Base-by-base conservation (phyloP, 2,113 vertebrate genomes). In the Bufo bufo region DNA sequence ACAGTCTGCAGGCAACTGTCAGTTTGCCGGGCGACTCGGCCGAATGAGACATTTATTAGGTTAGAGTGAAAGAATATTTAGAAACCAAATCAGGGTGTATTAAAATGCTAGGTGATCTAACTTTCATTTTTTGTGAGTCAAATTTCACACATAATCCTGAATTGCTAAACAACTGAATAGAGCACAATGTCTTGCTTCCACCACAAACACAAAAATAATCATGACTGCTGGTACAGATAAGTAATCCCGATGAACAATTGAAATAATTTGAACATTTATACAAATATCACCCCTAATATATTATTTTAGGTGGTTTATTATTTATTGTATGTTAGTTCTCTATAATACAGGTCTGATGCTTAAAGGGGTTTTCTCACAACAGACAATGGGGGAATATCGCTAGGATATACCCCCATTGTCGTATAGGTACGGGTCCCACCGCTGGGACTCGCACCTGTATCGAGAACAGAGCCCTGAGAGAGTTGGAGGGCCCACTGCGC, bases 11-110 rank as follows among this genome's bases (percentile, higher is more conserved):
- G 83, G 52, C 88, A 54, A 74, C 56, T 81, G 47, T 82, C 88
- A 86, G 49, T 23, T 52, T 82, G 56, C 75, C 6, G 69, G 79
- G 45, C 84, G 52, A 84, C 66, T 47, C 45, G 77, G 45, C 82
- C 33, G 19, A 66, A 54, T 69, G 81, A 89, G 54, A 85, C 80
- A 81, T 85, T 75, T 63, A 82, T 85, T 86, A 85, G 84, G 77
- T 86, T 89, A 81, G 77, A 85, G 19, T 81, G 77, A 63, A 85
- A 85, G 54, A 82, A 61, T 71, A 82, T 83, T 72, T 82, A 83
- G 65, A 82, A 75, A 47, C 66, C 23, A 82, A 82, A 74, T 71
- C 45, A 52, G 54, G 47, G 69, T 65, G 45, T 83, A 83, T 82
- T 74, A 82, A 82, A 82, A 50, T 50, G 66, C 77, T 69, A 69